Base-by-base conservation (phyloP, 2,113 vertebrate genomes). In the Paraplagusia blochii region DNA sequence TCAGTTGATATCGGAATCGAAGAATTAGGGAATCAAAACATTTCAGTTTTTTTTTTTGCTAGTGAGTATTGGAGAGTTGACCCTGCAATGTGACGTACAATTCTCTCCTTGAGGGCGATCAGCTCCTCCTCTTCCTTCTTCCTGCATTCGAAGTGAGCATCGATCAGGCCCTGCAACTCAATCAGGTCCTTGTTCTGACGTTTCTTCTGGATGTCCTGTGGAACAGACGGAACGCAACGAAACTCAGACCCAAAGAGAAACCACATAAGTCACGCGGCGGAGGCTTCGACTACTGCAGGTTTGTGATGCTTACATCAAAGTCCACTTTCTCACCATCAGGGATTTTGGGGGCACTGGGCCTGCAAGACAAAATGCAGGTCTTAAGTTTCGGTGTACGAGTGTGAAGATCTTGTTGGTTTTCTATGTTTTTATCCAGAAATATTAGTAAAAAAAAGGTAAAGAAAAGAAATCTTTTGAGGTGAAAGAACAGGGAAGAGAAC, bases 71-170 rank as follows among this genome's bases (percentile, higher is more conserved):
- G 22, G 22, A 29, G 22, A 29, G 6, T 16, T 15, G 16, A 5
- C 43, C 9, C 9, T 7, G 22, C 22, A 2, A 29, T 6, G 22
- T 29, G 7, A 52, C 95, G 92, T 81, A 99, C 97, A 63, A 99
- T 99, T 66, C 97, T 95, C 0, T 95, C 94, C 72, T 97, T 98
- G 52, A 99, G 94, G 1, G 93, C 94, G 0, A 98, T 90, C 15
- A 99, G 88, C 69, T 99, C 97, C 76, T 98, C 95, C 48, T 99
- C 97, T 80, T 99, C 97, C 86, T 98, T 98, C 90, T 98, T 96
- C 15, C 96, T 91, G 18, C 85, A 87, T 81, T 98, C 97, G 33
- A 99, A 99, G 88, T 98, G 97, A 80, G 81, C 91, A 82, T 99
- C 97, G 38, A 99, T 99, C 83, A 99, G 92, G 7, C 76, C 90